A percentile compares a stretch with the other conserved stretches of the same genome.
Conservation (phyloP, 2,113 vertebrate species). For the Nanorana parkeri region DNA sequence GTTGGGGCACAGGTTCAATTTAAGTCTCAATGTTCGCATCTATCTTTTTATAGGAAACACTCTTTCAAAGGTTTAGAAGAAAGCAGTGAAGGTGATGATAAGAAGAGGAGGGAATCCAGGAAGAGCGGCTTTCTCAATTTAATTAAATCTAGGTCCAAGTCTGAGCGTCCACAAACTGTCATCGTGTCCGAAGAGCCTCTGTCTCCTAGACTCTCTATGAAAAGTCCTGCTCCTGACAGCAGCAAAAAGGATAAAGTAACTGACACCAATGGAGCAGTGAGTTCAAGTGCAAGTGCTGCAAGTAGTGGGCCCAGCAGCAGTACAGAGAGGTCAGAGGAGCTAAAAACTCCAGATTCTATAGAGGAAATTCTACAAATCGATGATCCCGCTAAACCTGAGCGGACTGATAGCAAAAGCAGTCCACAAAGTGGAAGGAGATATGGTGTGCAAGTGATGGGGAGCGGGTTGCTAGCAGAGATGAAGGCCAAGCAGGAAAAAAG, state of each 20-base stretch:
- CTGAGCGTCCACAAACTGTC: slow-evolving; percentile 78
- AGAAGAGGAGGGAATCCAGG: slow-evolving; percentile 91
- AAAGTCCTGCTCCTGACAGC: slow-evolving; percentile 75
- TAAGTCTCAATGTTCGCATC: not conserved
- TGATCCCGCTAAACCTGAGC: slow-evolving; percentile 65
- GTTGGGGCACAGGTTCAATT: no score
- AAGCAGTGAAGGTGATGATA: slow-evolving; percentile 79
- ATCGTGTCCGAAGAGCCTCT: slow-evolving; percentile 78
- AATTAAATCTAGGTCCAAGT: slow-evolving; percentile 89
- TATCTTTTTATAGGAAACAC: slow-evolving; percentile 70
- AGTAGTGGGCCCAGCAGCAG: slow-evolving; percentile 64
- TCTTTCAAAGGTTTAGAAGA: slow-evolving; percentile 82
- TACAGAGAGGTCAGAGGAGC: slow-evolving; percentile 82
- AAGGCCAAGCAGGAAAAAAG: slow-evolving; percentile 95
- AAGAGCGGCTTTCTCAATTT: slow-evolving; percentile 94
- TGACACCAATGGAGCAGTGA: slow-evolving; percentile 63
- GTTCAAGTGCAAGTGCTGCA: slow-evolving; percentile 62
- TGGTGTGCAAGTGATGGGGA: slow-evolving; percentile 91
- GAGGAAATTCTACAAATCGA: slow-evolving; percentile 80
- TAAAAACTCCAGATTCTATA: slow-evolving; percentile 83
- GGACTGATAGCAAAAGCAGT: slow-evolving; percentile 78
- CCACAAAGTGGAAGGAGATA: slow-evolving; percentile 87
- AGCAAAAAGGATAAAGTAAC: slow-evolving; percentile 67
- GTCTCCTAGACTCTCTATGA: slow-evolving; percentile 75
- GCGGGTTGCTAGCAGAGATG: slow-evolving; percentile 92